Percentiles rank a stretch among this genome's conserved stretches.
Conservation (phyloP, 2,888 invertebrate genomes). For the Scaptomyza flava region DNA sequence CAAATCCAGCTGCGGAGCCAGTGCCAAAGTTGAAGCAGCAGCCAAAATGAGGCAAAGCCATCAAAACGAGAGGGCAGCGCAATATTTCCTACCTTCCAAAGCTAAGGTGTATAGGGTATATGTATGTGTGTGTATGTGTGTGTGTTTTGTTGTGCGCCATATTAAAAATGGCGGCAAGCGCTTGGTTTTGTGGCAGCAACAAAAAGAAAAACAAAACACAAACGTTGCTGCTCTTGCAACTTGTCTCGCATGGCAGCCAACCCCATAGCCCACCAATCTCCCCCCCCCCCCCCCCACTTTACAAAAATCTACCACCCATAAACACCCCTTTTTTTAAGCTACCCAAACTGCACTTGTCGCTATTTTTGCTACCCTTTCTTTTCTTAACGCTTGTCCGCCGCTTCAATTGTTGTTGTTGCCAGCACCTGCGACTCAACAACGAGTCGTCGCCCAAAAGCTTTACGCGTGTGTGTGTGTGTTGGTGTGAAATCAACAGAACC, state of each 20-base stretch:
- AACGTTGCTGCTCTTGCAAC: conserved; percentile 58
- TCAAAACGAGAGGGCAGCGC: conserved; percentile 35
- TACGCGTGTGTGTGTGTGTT: conserved; percentile 13
- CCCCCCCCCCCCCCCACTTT: neutral
- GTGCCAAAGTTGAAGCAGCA: conserved; percentile 36
- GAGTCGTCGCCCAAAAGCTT: conserved; percentile 46
- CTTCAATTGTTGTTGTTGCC: conserved; percentile 38
- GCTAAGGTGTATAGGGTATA: conserved; percentile 31
- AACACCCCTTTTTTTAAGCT: conserved; percentile 29
- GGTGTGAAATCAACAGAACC: conserved; percentile 15
- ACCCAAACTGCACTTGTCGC: conserved; percentile 39
- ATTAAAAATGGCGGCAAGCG: conserved; percentile 81
- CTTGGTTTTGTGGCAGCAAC: conserved; percentile 42
- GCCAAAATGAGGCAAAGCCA: conserved; percentile 43
- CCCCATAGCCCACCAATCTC: conserved; percentile 2
- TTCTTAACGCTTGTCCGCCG: conserved; percentile 6
- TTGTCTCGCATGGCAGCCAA: conserved; percentile 40
- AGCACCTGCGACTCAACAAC: conserved; percentile 60
- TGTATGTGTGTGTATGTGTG: conserved; percentile 29
- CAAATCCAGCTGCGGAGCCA: conserved; percentile 62
- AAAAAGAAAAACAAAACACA: conserved; percentile 26
- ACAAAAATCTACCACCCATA: conserved; percentile 3
- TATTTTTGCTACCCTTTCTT: conserved; percentile 22
- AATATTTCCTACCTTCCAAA: conserved; percentile 53
- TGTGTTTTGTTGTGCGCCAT: conserved; percentile 61